Conservation (phyloP, 2,113 vertebrate genomes). For the Apus apus region DNA sequence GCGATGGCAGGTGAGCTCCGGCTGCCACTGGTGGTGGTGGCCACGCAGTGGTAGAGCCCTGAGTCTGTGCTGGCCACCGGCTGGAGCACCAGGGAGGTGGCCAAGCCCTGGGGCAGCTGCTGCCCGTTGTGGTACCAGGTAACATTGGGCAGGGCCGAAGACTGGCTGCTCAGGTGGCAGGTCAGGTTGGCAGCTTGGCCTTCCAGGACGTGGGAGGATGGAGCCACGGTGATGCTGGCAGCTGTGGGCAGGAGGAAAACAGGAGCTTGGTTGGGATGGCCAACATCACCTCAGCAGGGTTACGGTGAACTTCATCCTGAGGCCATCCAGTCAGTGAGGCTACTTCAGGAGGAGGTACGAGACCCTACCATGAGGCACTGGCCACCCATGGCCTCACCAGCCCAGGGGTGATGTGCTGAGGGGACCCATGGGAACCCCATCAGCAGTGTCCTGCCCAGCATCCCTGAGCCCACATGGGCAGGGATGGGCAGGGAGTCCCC, state of each 20-base stretch:
- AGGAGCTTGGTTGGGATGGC: no score
- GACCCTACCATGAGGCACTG: no score
- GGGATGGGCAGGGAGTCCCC: not conserved
- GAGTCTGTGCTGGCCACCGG: not conserved
- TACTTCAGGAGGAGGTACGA: not conserved
- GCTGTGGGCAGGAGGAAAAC: not conserved
- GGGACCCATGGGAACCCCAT: not conserved
- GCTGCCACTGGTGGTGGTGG: not conserved
- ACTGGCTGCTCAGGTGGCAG: conserved; percentile 14
- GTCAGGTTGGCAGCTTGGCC: conserved; percentile 32
- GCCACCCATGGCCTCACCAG: not conserved
- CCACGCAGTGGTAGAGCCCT: conserved; percentile 37
- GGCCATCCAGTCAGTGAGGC: no score
- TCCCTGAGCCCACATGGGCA: not conserved
- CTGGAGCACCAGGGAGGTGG: not conserved
- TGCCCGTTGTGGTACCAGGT: conserved; percentile 58
- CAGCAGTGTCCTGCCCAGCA: accelerated
- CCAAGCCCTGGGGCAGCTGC: not conserved
- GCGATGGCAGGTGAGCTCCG: not conserved
- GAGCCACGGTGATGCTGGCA: not conserved
- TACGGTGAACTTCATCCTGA: accelerated
- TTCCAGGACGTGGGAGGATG: not conserved
- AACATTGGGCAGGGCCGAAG: not conserved
- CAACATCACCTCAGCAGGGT: accelerated
- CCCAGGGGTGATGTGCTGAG: not conserved